phyloP scores from a whole-genome alignment of 2,797 vertebrate species.

The Antennarius maculatus region DNA sequence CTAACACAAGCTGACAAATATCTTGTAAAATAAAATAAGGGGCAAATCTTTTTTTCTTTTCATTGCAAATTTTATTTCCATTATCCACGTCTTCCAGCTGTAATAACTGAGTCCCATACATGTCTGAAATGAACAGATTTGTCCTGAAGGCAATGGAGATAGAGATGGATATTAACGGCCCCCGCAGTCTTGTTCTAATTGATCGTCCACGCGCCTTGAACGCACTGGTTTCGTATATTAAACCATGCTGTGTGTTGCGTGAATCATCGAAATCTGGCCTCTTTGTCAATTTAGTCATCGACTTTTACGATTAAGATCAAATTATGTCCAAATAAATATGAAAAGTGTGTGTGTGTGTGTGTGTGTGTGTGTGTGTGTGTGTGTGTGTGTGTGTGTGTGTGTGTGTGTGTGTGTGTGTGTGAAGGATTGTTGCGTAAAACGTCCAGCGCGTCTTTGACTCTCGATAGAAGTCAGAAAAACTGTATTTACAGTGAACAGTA shows the following conservation, averaged over 20 bases:
- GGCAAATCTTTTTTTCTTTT: background rate
- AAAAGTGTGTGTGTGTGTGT: background rate
- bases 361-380: no score
- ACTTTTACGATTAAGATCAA: conserved; percentile 53
- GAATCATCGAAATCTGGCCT: conserved; percentile 58
- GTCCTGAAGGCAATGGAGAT: conserved; percentile 2
- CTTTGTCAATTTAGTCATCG: conserved; percentile 37
- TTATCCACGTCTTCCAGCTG: conserved; percentile 1
- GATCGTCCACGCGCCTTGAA: conserved; percentile 45
- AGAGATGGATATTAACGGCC: background rate
- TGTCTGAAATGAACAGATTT: conserved; percentile 11
- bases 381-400: background rate
- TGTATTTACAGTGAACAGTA: background rate
- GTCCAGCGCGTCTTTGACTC: background rate
- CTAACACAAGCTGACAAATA: background rate
- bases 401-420: background rate
- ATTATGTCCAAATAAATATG: conserved; percentile 32
- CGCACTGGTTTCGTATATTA: conserved; percentile 18
- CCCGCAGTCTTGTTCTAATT: conserved; percentile 36
- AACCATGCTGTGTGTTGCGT: conserved; percentile 20
- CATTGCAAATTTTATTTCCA: background rate
- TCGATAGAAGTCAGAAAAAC: background rate
- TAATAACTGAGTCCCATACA: background rate
- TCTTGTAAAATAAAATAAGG: background rate
- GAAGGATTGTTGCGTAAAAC: conserved; percentile 11